phyloP scores from a whole-genome alignment of 2,888 invertebrate genomes.

The Hymenopus coronatus region DNA sequence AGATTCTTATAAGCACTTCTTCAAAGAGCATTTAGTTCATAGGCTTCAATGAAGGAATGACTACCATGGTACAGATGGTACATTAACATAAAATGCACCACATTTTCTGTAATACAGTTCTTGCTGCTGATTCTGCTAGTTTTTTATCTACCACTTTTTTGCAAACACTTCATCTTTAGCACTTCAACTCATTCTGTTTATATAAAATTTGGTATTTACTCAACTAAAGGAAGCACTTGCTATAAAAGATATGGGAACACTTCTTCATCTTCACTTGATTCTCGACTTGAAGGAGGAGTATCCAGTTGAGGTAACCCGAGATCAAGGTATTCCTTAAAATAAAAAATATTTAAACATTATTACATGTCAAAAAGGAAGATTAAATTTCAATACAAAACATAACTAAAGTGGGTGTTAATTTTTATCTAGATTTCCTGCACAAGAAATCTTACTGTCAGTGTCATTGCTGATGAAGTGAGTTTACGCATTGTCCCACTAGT shows the following conservation, averaged over 20 bases:
- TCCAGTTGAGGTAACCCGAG: constrained; percentile 80
- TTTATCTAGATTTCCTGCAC: too few relatives aligned
- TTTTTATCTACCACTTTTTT: neutral
- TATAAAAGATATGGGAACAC: constrained; percentile 26
- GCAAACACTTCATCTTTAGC: neutral
- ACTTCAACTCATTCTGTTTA: neutral
- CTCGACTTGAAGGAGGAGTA: constrained; percentile 85
- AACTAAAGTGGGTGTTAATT: too few relatives aligned
- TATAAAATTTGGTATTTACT: neutral
- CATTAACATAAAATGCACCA: neutral
- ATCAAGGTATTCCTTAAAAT: constrained; percentile 75
- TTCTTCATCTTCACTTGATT: constrained; percentile 65
- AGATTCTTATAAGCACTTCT: neutral
- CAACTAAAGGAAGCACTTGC: neutral
- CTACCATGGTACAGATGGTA: neutral
- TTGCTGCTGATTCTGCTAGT: neutral
- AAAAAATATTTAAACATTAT: neutral
- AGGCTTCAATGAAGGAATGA: neutral
- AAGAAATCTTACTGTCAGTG: too few relatives aligned
- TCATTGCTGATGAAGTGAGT: too few relatives aligned
- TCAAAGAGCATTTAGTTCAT: neutral
- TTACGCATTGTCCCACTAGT: too few relatives aligned
- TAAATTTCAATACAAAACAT: too few relatives aligned
- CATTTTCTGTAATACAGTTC: neutral
- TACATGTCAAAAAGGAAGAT: too few relatives aligned